phyloP scores from a whole-genome alignment of 1,140 invertebrate genomes.

The Bombus affinis region DNA sequence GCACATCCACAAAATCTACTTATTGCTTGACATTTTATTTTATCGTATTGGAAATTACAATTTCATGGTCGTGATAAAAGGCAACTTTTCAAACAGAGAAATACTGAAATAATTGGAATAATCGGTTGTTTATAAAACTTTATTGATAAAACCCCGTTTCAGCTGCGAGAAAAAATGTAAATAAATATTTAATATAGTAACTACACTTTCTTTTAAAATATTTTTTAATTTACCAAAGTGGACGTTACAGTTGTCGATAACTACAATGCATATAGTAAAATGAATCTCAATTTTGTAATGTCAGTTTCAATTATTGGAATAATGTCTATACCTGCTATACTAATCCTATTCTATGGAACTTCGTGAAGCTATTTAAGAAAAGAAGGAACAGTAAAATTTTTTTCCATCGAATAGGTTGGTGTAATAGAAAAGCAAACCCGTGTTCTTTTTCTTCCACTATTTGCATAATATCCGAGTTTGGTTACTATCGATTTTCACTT shows the following conservation, averaged over 20 bases:
- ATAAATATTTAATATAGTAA: too few relatives aligned
- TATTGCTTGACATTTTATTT: neutral
- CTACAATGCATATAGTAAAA: too few relatives aligned
- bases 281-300: too few relatives aligned
- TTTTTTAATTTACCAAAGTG: too few relatives aligned
- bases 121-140: neutral
- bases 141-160: too few relatives aligned
- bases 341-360: too few relatives aligned
- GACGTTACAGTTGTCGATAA: too few relatives aligned
- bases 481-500: slow-evolving; percentile 15
- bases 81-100: neutral
- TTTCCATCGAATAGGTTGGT: too few relatives aligned
- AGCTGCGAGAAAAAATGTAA: too few relatives aligned
- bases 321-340: too few relatives aligned
- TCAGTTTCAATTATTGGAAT: too few relatives aligned
- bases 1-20: neutral
- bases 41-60: neutral
- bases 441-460: neutral
- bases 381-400: neutral
- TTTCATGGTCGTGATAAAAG: neutral
- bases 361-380: neutral
- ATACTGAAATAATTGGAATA: neutral
- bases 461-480: neutral
- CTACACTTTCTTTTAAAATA: too few relatives aligned
- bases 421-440: neutral